Evolutionary conservation across 2,888 invertebrate genomes (phyloP), one percentile per base, ranked within the genome.

Genomic region (Cynaeus angustus): DNA sequence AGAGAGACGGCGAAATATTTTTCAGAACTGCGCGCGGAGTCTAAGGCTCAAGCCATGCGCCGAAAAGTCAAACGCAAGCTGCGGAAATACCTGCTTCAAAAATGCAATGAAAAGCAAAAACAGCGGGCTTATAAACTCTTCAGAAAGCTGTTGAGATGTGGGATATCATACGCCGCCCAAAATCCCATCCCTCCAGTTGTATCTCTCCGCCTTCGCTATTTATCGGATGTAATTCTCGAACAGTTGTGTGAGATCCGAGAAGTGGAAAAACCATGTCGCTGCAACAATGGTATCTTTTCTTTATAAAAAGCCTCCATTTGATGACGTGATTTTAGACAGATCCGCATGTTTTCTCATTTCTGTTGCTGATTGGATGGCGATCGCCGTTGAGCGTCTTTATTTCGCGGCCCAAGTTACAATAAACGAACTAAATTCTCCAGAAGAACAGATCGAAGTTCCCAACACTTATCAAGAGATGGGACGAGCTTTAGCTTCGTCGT

Each of bases 181-280:
- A 77, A 83, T 72, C 79, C 81, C 1, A 79, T 83, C 7, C 88
- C 89, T 55, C 87, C 88, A 78, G 76, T 90, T 71, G 87, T 89
- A 1, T 88, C 89, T 0, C 88, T 89, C 45, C 83, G 89, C 70
- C 74, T 89, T 70, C 82, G 89, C 59, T 87, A 88, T 74, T 86
- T 89, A 48, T 88, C 89, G 1, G 88, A 89, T 72, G 87, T 88
- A 2, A 87, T 90, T 12, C 78, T 89, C 74, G 88, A 88, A 74
- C 84, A 88, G 73, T 86, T 90, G 3, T 88, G 89, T 64, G 87
- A 88, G 74, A 85, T 89, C 76, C 82, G 97, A 94, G 95, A 97
- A 95, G 83, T 98, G 94, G 88, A 93, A 91, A 86, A 97, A 92
- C 89, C 98, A 94, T 68, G 68, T 13, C 72, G 80, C 46, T 10